These are phyloP conservation scores for Pseudochirops corinnae DNA, from an alignment of 2,797 vertebrate genomes.

Conservation along the genomic window DNA sequence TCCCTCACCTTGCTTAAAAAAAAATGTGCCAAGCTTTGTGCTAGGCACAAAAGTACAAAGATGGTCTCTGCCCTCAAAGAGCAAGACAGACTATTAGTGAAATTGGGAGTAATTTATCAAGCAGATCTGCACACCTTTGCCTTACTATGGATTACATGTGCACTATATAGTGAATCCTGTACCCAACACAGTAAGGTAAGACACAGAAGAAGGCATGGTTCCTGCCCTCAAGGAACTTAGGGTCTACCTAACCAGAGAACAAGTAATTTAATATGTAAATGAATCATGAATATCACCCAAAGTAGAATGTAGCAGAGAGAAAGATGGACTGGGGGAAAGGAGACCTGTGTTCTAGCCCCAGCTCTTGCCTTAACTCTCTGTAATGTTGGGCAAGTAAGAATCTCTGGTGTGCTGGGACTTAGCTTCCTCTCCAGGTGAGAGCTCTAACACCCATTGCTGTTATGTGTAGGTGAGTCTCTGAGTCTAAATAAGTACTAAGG, in stretches of 20 bases:
- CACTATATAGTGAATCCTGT: not conserved
- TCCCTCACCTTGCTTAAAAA: not conserved
- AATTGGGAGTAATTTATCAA: not conserved
- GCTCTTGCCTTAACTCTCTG: not conserved
- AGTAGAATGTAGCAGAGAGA: not conserved
- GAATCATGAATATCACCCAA: not conserved
- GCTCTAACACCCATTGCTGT: not conserved
- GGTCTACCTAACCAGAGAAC: not conserved
- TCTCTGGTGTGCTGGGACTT: not conserved
- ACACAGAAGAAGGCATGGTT: not conserved
- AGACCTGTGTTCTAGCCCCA: not conserved
- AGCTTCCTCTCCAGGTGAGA: not conserved
- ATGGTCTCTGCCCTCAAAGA: not conserved
- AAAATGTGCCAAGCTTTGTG: not conserved
- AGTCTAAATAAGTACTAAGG: not conserved
- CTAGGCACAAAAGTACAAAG: not conserved
- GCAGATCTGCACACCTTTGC: not conserved
- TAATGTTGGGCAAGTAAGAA: not conserved
- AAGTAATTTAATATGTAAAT: not conserved
- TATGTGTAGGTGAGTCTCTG: not conserved
- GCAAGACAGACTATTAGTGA: not conserved
- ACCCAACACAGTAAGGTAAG: not conserved
- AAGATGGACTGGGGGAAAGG: not conserved
- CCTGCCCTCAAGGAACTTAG: not conserved
- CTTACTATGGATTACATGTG: not conserved